Evolutionary conservation across 2,113 vertebrate species (phyloP).

Genomic region (Ascaphus truei): DNA sequence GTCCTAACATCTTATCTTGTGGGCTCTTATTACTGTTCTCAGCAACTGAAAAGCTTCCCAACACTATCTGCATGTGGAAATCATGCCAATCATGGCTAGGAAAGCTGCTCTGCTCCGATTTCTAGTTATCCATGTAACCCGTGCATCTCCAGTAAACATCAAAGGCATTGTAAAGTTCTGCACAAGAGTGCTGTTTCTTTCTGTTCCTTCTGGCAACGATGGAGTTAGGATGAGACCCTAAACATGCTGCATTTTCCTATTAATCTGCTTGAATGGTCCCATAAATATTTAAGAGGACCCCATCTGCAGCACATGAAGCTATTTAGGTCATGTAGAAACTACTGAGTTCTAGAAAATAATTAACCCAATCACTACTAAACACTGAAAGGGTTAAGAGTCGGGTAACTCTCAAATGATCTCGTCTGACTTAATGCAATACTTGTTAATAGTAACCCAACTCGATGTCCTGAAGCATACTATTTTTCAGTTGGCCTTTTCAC

Average conservation of each 20-base stretch:
- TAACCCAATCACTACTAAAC: neutral
- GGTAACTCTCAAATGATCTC: no score
- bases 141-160: no score
- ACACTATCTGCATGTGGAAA: neutral
- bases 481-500: no score
- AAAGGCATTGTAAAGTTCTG: no score
- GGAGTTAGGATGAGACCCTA: conserved; percentile 4
- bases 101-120: neutral
- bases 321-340: conserved; percentile 23
- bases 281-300: conserved; percentile 31
- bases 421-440: no score
- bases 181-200: no score
- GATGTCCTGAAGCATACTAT: no score
- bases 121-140: neutral
- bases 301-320: conserved; percentile 8
- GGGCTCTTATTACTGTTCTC: no score
- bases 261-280: conserved; percentile 26
- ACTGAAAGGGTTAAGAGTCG: no score
- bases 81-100: neutral
- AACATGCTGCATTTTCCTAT: conserved; percentile 1
- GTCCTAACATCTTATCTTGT: no score
- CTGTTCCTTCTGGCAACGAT: neutral
- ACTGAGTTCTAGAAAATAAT: neutral
- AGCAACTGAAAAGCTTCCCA: neutral
- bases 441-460: no score